These are phyloP conservation scores for pig (Sus scrofa) DNA, from an alignment of 2,113 vertebrate species.

Conservation along the genomic window DNA sequence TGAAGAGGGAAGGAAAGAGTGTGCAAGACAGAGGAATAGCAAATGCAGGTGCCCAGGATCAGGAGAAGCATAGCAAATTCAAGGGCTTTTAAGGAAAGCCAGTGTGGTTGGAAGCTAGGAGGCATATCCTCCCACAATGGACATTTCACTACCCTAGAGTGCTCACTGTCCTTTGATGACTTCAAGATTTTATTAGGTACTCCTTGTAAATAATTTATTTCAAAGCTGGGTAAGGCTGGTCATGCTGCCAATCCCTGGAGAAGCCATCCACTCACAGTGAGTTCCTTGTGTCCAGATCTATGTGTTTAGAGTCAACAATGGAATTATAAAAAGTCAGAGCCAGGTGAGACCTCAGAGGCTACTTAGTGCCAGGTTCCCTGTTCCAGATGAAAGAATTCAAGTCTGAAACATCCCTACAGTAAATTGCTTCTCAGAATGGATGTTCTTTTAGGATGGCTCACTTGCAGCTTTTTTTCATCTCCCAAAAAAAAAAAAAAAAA, in stretches of 20 bases:
- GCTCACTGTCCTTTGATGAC: background rate
- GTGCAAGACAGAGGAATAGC: background rate
- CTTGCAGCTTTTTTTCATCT: background rate
- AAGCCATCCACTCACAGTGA: background rate
- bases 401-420: background rate
- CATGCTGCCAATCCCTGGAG: conserved; percentile 47
- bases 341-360: background rate
- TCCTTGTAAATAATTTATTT: conserved; percentile 53
- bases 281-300: background rate
- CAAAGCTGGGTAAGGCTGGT: conserved; percentile 17
- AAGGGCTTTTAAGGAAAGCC: background rate
- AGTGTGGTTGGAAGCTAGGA: background rate
- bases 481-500: background rate
- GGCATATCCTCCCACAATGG: background rate
- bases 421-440: background rate
- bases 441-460: background rate
- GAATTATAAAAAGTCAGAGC: background rate
- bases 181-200: conserved; percentile 35
- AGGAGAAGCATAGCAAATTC: background rate
- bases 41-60: background rate
- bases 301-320: conserved; percentile 8
- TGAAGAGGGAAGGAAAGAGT: conserved; percentile 14
- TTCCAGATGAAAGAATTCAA: background rate
- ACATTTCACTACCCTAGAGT: conserved; percentile 33
- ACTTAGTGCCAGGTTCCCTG: background rate